Conservation (phyloP, 2,797 vertebrate genomes). For the Gobionotothen gibberifrons region DNA sequence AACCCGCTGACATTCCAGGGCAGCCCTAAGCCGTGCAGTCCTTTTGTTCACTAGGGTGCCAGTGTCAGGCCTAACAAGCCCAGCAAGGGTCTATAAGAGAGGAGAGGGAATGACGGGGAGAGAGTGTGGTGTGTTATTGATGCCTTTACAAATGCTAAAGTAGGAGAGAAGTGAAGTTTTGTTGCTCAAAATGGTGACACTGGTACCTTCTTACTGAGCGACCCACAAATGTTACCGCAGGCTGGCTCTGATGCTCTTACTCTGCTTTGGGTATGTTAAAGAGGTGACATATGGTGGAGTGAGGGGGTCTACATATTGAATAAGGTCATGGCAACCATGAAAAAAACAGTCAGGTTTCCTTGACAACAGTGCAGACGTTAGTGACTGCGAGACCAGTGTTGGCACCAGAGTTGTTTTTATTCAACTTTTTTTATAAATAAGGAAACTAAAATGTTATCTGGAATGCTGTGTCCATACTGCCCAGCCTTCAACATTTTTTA, state of each 20-base stretch:
- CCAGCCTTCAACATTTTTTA: conserved; percentile 17
- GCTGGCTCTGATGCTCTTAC: conserved; percentile 30
- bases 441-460: conserved; percentile 3
- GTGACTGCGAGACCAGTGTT: conserved; percentile 33
- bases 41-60: conserved; percentile 91
- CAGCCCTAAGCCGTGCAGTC: conserved; percentile 88
- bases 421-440: conserved; percentile 9
- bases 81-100: conserved; percentile 52
- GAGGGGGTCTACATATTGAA: conserved; percentile 47
- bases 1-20: conserved; percentile 96
- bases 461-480: background rate
- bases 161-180: conserved; percentile 30
- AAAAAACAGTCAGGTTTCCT: conserved; percentile 59
- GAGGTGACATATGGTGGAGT: conserved; percentile 26
- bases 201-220: conserved; percentile 31
- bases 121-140: conserved; percentile 50
- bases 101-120: conserved; percentile 41
- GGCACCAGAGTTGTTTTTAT: conserved; percentile 32
- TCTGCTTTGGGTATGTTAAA: conserved; percentile 38
- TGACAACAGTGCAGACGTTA: conserved; percentile 63
- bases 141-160: conserved; percentile 47
- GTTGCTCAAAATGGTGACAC: conserved; percentile 33
- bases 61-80: conserved; percentile 93
- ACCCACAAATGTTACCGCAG: conserved; percentile 14
- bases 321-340: conserved; percentile 55